Base-by-base conservation (phyloP, 2,797 vertebrate genomes). In the Gallirallus australis region DNA sequence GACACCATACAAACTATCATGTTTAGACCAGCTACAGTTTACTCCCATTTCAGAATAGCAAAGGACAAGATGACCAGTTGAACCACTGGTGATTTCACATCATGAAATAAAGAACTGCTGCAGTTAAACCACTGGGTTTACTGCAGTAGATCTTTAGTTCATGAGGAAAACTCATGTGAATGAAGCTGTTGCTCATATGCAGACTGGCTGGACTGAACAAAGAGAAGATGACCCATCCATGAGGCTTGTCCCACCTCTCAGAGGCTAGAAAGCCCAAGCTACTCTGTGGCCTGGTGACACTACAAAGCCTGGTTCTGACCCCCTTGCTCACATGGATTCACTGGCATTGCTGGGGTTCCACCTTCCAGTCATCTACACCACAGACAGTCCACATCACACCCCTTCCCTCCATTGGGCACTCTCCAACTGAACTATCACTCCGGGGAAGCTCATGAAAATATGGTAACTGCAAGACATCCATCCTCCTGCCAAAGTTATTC, bases 321-420 rank as follows among this genome's bases (percentile, higher is more conserved):
- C 21, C 25, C 7, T 52, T 0, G 0, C 50, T 78, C 30, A 33
- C 53, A 25, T 7, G 15, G 65, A 68, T 47, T 63, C 40, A 33
- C 17, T 15, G 57, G 37, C 12, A 63, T 15, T 21, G 33, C 86
- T 47, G 19, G 24, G 6, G 11, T 56, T 33, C 39, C 39, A 40
- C 39, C 39, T 40, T 40, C 59, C 0, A 35, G 56, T 27, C 39
- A 37, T 37, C 37, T 37, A 37, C 37, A 37, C 37, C 37, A 37
- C 37, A 37, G 37, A 37, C 37, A 77, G 19, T 1, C 20, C 30
- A 31, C 12, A 52, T 1, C 2, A 52, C 11, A 48, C 8, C 11
- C 19, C 30, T 0, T 37, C 42, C 24, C 48, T 53, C 30, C 3
- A 0, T 0, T 30, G 17, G 28, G 61, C 23, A 33, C 19, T 66